Evolutionary conservation across 2,888 invertebrate species (phyloP).

Genomic region (Entomobrya multifasciata): DNA sequence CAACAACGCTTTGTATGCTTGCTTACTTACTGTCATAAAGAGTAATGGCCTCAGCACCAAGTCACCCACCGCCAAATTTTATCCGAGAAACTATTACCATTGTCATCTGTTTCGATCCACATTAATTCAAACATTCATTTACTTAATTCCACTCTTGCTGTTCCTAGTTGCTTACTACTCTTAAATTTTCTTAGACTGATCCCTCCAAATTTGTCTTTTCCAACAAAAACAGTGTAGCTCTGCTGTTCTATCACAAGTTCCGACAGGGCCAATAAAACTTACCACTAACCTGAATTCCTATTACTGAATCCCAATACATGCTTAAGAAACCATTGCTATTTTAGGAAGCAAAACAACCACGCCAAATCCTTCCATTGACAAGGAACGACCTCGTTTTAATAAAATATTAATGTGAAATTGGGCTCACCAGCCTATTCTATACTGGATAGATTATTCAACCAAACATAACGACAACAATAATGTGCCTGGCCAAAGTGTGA

Average conservation of each 20-base stretch:
- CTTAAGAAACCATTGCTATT: conserved; percentile 38
- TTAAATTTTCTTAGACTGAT: conserved; percentile 21
- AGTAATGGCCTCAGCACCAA: conserved; percentile 25
- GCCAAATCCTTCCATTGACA: conserved; percentile 14
- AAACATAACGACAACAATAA: not conserved
- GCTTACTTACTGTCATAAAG: conserved; percentile 45
- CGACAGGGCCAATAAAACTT: too few species aligned
- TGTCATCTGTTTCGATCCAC: conserved; percentile 61
- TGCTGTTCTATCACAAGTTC: too few species aligned
- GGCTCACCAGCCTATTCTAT: too few species aligned
- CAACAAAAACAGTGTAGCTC: too few species aligned
- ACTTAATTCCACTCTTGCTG: conserved; percentile 6
- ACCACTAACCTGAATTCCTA: not conserved
- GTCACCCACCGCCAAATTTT: conserved; percentile 30
- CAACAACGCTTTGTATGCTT: conserved; percentile 24
- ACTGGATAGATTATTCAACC: conserved; percentile 17
- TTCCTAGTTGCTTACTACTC: conserved; percentile 30
- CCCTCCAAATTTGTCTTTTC: too few species aligned
- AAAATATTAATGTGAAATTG: not conserved
- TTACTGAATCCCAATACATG: conserved; percentile 23
- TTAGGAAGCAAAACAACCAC: conserved; percentile 30
- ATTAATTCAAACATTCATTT: conserved; percentile 61
- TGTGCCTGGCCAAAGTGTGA: conserved; percentile 14
- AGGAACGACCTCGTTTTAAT: conserved; percentile 31
- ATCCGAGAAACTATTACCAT: conserved; percentile 35